phyloP scores from a whole-genome alignment of 2,888 invertebrate genomes.

The Euplexia lucipara region DNA sequence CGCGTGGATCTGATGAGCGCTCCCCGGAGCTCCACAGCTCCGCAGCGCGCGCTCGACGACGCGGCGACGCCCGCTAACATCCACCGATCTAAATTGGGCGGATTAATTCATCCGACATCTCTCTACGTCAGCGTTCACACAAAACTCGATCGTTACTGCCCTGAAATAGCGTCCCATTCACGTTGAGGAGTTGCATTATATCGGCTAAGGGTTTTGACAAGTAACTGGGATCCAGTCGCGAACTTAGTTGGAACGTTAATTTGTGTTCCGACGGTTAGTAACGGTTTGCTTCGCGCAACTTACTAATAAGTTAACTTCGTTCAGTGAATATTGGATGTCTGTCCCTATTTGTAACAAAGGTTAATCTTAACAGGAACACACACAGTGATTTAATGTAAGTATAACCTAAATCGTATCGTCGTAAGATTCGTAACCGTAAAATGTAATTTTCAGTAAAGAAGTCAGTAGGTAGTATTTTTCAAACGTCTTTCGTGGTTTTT shows the following conservation, averaged over 20 bases:
- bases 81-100: slow-evolving; percentile 60
- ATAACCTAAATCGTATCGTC: no score
- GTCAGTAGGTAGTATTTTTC: no score
- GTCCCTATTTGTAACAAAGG: slow-evolving; percentile 7
- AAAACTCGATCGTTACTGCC: slow-evolving; percentile 5
- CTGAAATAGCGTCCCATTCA: neutral
- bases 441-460: no score
- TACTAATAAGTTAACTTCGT: slow-evolving; percentile 37
- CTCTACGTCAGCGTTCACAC: slow-evolving; percentile 3
- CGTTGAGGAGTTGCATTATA: slow-evolving; percentile 18
- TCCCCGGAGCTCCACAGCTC: slow-evolving; percentile 18
- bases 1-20: slow-evolving; percentile 35
- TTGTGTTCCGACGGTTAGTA: slow-evolving; percentile 46
- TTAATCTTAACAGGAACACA: neutral
- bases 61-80: slow-evolving; percentile 45
- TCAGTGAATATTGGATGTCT: slow-evolving; percentile 26
- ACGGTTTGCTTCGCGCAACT: slow-evolving; percentile 34
- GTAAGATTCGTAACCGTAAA: no score
- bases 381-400: no score
- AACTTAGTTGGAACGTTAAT: slow-evolving; percentile 57
- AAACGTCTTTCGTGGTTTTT: no score
- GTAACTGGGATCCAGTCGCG: slow-evolving; percentile 36
- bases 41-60: neutral
- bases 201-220: slow-evolving; percentile 43
- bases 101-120: slow-evolving; percentile 56